Conservation (phyloP, 2,797 vertebrate species). For the Sphenodon punctatus region DNA sequence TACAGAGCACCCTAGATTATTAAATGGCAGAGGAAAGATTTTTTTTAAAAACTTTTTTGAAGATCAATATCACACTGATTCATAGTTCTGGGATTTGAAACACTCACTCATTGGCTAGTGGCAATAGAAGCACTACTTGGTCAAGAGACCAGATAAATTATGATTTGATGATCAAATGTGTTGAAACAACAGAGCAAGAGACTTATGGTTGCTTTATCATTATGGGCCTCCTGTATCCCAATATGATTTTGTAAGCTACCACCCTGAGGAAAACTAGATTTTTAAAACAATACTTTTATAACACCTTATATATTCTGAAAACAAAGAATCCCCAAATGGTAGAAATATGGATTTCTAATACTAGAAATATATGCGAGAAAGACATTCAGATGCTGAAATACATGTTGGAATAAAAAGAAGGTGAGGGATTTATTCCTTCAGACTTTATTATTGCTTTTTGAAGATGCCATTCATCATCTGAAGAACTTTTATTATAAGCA, state of each 20-base stretch:
- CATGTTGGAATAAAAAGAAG: slow-evolving; percentile 24
- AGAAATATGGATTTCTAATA: slow-evolving; percentile 19
- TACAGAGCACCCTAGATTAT: neutral
- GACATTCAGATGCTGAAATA: neutral
- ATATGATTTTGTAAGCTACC: slow-evolving; percentile 10
- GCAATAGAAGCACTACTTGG: neutral
- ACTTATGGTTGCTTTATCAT: slow-evolving; percentile 39
- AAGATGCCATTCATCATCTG: neutral
- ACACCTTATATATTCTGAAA: slow-evolving; percentile 34
- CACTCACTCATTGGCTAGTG: too few relatives aligned
- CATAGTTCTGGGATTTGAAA: too few relatives aligned
- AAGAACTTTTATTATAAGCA: neutral
- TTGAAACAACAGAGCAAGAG: slow-evolving; percentile 12
- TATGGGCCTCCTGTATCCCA: slow-evolving; percentile 32
- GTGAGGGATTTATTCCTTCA: neutral
- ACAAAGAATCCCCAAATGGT: slow-evolving; percentile 45
- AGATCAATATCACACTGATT: neutral
- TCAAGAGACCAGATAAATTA: slow-evolving; percentile 5
- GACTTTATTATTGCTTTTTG: neutral
- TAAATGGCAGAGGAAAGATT: slow-evolving; percentile 7
- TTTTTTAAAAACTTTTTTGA: neutral
- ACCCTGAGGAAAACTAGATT: slow-evolving; percentile 18
- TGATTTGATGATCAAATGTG: neutral
- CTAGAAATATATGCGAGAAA: slow-evolving; percentile 20
- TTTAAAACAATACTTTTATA: slow-evolving; percentile 20